A percentile compares a stretch with the other conserved stretches of the same genome.
Conservation (phyloP, 1,140 invertebrate species). For the Glossosoma conforme region DNA sequence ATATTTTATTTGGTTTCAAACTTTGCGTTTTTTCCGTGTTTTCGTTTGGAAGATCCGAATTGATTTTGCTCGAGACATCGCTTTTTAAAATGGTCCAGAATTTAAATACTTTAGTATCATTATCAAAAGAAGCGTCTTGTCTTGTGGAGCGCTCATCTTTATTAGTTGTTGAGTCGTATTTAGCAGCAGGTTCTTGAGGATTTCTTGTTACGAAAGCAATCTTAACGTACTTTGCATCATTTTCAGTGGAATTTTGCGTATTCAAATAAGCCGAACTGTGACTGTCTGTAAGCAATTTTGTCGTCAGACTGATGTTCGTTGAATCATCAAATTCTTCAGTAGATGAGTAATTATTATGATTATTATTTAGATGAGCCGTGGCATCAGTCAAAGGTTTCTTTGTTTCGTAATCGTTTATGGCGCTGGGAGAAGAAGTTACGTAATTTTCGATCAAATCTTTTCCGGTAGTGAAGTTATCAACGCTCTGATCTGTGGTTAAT, state of each 20-base stretch:
- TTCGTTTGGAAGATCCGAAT: slow-evolving; percentile 4
- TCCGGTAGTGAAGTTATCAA: slow-evolving; percentile 17
- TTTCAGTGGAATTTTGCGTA: not conserved
- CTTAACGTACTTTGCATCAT: slow-evolving; percentile 12
- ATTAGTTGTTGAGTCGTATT: slow-evolving; percentile 14
- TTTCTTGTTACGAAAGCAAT: slow-evolving; percentile 21
- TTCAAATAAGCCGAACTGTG: too few relatives aligned
- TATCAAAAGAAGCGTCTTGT: not conserved
- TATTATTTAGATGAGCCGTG: not conserved
- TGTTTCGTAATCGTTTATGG: slow-evolving; percentile 13
- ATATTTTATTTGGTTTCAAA: slow-evolving; percentile 7
- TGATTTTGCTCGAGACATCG: not conserved
- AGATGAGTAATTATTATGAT: not conserved
- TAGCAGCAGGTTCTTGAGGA: slow-evolving; percentile 11
- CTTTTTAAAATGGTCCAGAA: slow-evolving; percentile 21
- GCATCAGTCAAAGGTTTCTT: slow-evolving; percentile 7
- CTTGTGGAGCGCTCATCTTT: slow-evolving; percentile 12
- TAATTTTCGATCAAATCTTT: slow-evolving; percentile 13
- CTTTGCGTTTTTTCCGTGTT: slow-evolving; percentile 3
- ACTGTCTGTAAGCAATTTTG: too few relatives aligned
- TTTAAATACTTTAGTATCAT: slow-evolving; percentile 17
- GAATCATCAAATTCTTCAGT: too few relatives aligned
- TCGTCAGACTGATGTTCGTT: too few relatives aligned
- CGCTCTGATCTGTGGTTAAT: slow-evolving; percentile 8
- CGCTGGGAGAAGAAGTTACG: slow-evolving; percentile 9